These are phyloP conservation scores for Amblyraja radiata DNA, from an alignment of 2,797 vertebrate genomes.

Conservation along the genomic window DNA sequence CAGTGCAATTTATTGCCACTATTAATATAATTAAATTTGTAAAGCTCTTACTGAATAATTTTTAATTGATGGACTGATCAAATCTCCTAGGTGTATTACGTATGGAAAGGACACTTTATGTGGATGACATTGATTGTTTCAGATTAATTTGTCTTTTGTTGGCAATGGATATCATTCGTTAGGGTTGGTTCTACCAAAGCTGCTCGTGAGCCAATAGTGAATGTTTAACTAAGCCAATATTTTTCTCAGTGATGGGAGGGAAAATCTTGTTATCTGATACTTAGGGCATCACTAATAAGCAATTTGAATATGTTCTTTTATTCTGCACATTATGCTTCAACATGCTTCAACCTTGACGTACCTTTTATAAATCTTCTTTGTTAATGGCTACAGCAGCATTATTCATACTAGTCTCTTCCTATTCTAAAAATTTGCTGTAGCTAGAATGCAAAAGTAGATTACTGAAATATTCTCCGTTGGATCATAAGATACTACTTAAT, in stretches of 20 bases:
- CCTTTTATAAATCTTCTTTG: background rate
- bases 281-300: background rate
- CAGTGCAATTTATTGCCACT: background rate
- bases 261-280: background rate
- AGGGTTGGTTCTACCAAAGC: background rate
- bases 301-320: background rate
- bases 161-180: too few species aligned
- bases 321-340: background rate
- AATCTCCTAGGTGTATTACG: background rate
- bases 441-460: background rate
- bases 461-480: background rate
- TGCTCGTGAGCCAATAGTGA: background rate
- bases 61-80: too few species aligned
- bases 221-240: background rate
- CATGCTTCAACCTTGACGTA: background rate
- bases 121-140: background rate
- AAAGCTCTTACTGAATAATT: background rate
- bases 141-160: background rate
- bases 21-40: slow-evolving; percentile 8
- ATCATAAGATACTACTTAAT: background rate
- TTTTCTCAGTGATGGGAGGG: background rate
- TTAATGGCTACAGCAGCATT: background rate
- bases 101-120: background rate
- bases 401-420: background rate
- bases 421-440: background rate